Conservation (phyloP, 2,888 invertebrate species). For the Synergus umbraculus region DNA sequence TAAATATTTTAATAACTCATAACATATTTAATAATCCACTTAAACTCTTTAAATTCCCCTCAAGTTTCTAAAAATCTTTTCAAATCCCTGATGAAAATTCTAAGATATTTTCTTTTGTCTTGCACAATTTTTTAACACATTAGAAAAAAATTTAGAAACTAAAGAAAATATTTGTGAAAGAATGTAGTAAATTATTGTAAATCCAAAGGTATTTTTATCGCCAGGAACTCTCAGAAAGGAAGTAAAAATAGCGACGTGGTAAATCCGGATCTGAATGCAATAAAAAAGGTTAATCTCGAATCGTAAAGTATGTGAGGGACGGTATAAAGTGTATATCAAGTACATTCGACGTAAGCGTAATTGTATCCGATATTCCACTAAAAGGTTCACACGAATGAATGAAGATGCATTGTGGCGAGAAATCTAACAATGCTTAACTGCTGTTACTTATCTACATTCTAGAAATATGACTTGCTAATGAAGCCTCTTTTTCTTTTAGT, state of each 20-base stretch:
- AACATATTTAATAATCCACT: too few species aligned
- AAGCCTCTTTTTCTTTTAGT: not conserved
- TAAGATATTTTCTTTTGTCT: too few species aligned
- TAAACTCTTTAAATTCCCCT: too few species aligned
- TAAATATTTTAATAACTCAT: too few species aligned
- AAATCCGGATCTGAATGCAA: conserved; percentile 9
- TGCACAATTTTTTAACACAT: too few species aligned
- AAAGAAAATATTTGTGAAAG: not conserved
- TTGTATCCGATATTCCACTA: conserved; percentile 16
- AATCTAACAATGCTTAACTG: conserved; percentile 15
- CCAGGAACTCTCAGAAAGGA: conserved; percentile 5
- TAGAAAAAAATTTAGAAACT: not conserved
- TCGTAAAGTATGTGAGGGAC: conserved; percentile 22
- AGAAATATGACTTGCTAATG: conserved; percentile 24
- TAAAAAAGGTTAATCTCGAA: conserved; percentile 20
- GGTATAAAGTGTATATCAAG: conserved; percentile 24
- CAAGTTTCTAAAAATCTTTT: too few species aligned
- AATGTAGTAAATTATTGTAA: not conserved
- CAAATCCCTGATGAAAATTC: too few species aligned
- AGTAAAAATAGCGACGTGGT: conserved; percentile 4
- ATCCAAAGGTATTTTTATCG: not conserved
- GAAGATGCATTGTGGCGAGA: conserved; percentile 11
- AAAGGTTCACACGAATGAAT: conserved; percentile 35
- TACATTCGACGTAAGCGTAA: conserved; percentile 15
- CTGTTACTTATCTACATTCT: conserved; percentile 24